phyloP scores from a whole-genome alignment of 2,888 invertebrate species.

The Congeria kusceri region DNA sequence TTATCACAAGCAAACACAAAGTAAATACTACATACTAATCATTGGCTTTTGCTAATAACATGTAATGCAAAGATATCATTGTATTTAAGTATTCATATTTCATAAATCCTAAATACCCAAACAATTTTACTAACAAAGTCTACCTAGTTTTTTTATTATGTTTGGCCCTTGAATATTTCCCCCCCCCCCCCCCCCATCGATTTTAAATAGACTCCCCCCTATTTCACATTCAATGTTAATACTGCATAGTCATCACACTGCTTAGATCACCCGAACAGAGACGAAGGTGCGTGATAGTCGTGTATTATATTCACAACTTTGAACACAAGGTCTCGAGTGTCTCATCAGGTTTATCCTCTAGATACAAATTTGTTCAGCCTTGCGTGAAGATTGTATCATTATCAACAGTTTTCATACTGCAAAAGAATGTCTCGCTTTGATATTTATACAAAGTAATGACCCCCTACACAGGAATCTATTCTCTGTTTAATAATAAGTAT shows the following conservation, averaged over 20 bases:
- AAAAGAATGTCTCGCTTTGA: background rate
- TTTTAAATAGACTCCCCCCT: too few relatives aligned
- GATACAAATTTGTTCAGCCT: background rate
- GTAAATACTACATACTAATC: too few relatives aligned
- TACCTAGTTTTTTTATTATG: too few relatives aligned
- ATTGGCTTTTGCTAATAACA: too few relatives aligned
- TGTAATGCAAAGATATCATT: too few relatives aligned
- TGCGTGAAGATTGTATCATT: conserved; percentile 1
- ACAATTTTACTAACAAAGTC: too few relatives aligned
- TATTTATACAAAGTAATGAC: background rate
- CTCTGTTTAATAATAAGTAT: background rate
- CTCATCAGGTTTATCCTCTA: background rate
- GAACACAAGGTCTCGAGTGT: too few relatives aligned
- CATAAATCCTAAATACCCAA: too few relatives aligned
- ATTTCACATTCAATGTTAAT: background rate
- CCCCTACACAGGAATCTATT: background rate
- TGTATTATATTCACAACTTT: conserved; percentile 4
- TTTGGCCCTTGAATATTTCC: too few relatives aligned
- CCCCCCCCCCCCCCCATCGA: too few relatives aligned
- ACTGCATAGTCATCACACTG: background rate
- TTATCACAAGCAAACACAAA: too few relatives aligned
- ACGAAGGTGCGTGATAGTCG: background rate
- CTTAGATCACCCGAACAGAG: background rate
- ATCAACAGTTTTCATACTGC: background rate
- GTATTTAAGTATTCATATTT: too few relatives aligned